Evolutionary conservation across 2,888 invertebrate genomes (phyloP).

Genomic region (Rugalucina vietnamica): DNA sequence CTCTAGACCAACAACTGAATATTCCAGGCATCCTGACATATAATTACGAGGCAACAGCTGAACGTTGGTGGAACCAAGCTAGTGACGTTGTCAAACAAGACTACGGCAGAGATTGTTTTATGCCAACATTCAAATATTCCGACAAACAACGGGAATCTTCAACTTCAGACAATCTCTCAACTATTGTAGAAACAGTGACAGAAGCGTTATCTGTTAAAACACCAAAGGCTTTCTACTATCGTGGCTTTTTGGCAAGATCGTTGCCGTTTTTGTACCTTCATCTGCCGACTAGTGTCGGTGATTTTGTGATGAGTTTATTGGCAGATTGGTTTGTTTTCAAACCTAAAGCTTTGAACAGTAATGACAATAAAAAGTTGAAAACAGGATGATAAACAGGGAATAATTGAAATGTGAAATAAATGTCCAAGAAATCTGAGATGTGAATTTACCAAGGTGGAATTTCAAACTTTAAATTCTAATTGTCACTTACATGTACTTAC

Average conservation of each 20-base stretch:
- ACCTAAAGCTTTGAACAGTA: constrained; percentile 50
- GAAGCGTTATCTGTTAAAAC: constrained; percentile 70
- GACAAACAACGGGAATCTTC: constrained; percentile 64
- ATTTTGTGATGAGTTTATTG: constrained; percentile 66
- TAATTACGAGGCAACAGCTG: constrained; percentile 68
- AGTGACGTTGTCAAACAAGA: constrained; percentile 70
- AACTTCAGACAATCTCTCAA: constrained; percentile 71
- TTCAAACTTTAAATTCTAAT: too few relatives aligned
- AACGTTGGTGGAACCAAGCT: constrained; percentile 77
- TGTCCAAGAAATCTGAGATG: too few relatives aligned
- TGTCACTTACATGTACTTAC: too few relatives aligned
- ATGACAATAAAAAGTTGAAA: too few relatives aligned
- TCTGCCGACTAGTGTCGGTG: constrained; percentile 69
- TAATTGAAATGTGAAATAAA: too few relatives aligned
- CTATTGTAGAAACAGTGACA: constrained; percentile 70
- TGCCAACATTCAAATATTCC: constrained; percentile 63
- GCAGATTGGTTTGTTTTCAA: constrained; percentile 74
- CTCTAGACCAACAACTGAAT: background rate
- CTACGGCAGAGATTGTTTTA: constrained; percentile 75
- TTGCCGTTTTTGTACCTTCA: constrained; percentile 76
- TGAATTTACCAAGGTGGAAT: too few relatives aligned
- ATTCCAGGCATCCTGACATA: constrained; percentile 75
- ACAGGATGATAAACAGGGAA: too few relatives aligned
- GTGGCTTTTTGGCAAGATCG: constrained; percentile 72
- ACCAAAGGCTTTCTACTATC: constrained; percentile 75